A percentile compares a stretch with the other conserved stretches of the same genome.
Evolutionary conservation across 1,140 invertebrate species (phyloP).

Genomic region (Drosophila pseudoobscura): DNA sequence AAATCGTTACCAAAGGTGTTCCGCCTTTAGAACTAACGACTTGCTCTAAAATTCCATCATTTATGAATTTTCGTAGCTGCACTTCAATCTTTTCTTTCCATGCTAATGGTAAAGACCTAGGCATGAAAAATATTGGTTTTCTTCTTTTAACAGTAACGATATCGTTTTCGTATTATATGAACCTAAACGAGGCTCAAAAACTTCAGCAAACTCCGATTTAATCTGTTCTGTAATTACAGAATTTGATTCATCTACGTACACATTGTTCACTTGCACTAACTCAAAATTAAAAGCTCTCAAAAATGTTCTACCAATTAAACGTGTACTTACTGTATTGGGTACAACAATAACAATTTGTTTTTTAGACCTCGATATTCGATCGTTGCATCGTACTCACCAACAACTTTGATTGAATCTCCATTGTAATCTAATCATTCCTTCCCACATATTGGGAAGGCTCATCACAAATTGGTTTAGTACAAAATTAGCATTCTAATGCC

Average conservation of each 20-base stretch:
- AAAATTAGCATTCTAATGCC: no score
- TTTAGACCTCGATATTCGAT: no score
- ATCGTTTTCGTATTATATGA: constrained; percentile 5
- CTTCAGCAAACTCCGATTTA: background rate
- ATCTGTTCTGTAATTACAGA: no score
- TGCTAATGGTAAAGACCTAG: background rate
- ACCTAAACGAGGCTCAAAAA: background rate
- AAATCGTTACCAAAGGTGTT: constrained; percentile 78
- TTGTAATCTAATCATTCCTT: no score
- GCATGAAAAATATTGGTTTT: constrained; percentile 13
- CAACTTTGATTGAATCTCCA: no score
- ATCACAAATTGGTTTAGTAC: no score
- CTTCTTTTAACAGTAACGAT: background rate
- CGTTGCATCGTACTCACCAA: background rate
- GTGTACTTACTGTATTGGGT: background rate
- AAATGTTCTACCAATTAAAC: constrained; percentile 26
- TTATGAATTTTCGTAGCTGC: no score
- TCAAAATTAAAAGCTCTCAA: constrained; percentile 20
- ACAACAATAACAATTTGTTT: background rate
- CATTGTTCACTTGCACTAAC: no score
- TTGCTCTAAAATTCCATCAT: constrained; percentile 2
- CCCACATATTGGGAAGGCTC: no score
- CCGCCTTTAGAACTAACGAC: constrained; percentile 75
- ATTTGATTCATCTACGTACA: no score
- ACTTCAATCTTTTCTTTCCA: no score